Evolutionary conservation across 2,797 vertebrate species (phyloP).

Genomic region (Pipistrellus pygmaeus): DNA sequence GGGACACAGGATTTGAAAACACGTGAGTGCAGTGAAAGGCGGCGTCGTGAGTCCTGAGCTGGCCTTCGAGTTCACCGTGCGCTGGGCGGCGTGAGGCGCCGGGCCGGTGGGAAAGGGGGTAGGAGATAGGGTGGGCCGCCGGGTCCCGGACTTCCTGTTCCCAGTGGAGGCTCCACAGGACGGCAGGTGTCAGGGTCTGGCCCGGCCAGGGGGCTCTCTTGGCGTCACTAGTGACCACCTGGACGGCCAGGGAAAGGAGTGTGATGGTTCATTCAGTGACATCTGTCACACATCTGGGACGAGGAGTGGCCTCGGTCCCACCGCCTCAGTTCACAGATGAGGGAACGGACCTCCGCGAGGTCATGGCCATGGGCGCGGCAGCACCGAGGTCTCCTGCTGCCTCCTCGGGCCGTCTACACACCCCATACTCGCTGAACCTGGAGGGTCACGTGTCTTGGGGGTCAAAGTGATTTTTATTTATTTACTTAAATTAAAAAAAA

Average conservation of each 20-base stretch:
- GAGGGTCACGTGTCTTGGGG: neutral
- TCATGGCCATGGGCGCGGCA: too few relatives aligned
- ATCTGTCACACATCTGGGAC: rapidly evolving
- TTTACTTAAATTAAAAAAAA: too few relatives aligned
- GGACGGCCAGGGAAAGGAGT: neutral
- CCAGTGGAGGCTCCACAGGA: neutral
- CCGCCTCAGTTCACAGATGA: rapidly evolving
- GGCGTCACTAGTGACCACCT: rapidly evolving
- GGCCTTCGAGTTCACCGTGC: rapidly evolving
- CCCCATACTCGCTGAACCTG: neutral
- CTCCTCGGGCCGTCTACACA: rapidly evolving
- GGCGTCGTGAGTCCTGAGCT: rapidly evolving
- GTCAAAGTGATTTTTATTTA: too few relatives aligned
- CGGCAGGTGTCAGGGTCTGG: neutral
- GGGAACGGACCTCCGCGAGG: neutral
- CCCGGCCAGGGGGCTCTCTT: rapidly evolving
- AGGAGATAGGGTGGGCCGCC: neutral
- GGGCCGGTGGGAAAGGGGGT: too few relatives aligned
- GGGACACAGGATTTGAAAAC: neutral
- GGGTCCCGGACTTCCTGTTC: too few relatives aligned
- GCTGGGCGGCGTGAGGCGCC: rapidly evolving
- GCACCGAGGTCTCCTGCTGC: rapidly evolving
- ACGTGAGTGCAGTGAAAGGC: neutral
- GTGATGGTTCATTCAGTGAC: rapidly evolving
- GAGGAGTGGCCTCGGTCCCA: too few relatives aligned